Evolutionary conservation across 2,797 vertebrate genomes (phyloP).

Genomic region (Psittacula derbiana): DNA sequence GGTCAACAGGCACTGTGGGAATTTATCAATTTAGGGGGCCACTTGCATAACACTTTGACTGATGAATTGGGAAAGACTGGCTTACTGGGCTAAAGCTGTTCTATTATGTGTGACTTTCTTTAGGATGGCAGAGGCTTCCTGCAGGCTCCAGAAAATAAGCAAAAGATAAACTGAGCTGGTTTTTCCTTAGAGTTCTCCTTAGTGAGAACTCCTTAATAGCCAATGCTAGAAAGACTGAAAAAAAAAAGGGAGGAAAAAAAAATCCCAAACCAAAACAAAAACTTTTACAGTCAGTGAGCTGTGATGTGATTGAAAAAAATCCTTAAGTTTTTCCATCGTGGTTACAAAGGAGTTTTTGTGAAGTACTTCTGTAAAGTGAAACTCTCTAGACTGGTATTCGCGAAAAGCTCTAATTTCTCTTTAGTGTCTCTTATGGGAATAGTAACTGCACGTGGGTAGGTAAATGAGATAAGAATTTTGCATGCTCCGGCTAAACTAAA

Average conservation of each 20-base stretch:
- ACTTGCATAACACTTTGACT: conserved; percentile 83
- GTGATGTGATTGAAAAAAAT: conserved; percentile 38
- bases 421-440: conserved; percentile 65
- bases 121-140: conserved; percentile 68
- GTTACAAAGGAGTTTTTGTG: conserved; percentile 61
- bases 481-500: conserved; percentile 54
- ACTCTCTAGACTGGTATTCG: conserved; percentile 51
- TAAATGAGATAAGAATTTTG: conserved; percentile 68
- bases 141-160: conserved; percentile 60
- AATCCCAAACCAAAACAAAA: conserved; percentile 53
- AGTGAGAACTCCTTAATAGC: conserved; percentile 41
- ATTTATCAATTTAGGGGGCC: conserved; percentile 95
- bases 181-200: no score
- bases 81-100: conserved; percentile 80
- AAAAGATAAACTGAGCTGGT: conserved; percentile 61
- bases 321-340: conserved; percentile 30
- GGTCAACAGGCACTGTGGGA: conserved; percentile 99
- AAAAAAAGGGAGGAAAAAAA: background rate
- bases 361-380: conserved; percentile 67
- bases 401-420: conserved; percentile 69
- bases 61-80: conserved; percentile 80
- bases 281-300: conserved; percentile 44
- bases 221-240: conserved; percentile 1
- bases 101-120: conserved; percentile 78
- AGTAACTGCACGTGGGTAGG: conserved; percentile 45